phyloP scores from a whole-genome alignment of 1,140 invertebrate species.

The roundworm (Caenorhabditis elegans) region DNA sequence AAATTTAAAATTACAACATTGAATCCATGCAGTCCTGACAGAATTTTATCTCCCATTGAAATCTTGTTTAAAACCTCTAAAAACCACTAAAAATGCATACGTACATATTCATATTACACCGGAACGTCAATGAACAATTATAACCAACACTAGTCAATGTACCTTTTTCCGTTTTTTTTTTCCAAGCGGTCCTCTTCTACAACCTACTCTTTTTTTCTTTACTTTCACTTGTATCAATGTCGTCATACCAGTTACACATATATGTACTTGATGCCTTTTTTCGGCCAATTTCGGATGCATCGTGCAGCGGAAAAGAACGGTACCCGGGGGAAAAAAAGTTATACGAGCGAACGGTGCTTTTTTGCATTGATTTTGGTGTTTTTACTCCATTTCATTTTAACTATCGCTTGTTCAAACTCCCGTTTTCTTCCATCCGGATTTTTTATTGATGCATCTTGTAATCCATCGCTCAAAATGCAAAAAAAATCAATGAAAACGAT shows the following conservation, averaged over 20 bases:
- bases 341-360: conserved; percentile 11
- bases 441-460: neutral
- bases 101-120: neutral
- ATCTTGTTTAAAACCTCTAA: neutral
- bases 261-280: conserved; percentile 31
- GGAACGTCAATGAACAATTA: neutral
- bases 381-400: neutral
- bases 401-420: neutral
- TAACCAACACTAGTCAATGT: neutral
- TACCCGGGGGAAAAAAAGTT: neutral
- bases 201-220: neutral
- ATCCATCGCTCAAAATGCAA: neutral
- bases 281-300: neutral
- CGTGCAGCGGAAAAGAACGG: neutral
- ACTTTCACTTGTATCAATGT: conserved; percentile 28
- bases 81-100: neutral
- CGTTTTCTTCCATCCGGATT: neutral
- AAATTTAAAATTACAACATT: too few relatives aligned
- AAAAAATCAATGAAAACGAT: neutral
- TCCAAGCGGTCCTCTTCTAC: neutral
- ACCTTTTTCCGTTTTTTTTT: neutral
- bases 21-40: too few relatives aligned
- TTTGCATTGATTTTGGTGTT: neutral
- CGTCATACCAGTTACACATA: conserved; percentile 28
- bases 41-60: neutral